Percentiles rank a stretch among this genome's conserved stretches.
Conservation (phyloP, 2,113 vertebrate species). For the Nipponia nippon region DNA sequence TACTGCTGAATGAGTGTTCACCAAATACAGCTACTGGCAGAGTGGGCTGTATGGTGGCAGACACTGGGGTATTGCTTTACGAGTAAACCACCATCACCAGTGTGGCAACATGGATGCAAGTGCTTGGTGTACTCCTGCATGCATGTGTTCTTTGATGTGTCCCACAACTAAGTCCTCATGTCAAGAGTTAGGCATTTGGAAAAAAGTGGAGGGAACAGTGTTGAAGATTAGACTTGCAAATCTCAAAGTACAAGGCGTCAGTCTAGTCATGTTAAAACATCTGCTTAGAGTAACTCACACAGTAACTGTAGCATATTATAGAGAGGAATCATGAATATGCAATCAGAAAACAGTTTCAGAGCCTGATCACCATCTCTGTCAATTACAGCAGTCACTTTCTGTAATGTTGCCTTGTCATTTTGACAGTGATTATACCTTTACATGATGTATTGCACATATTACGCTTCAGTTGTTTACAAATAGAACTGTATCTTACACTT, state of each 20-base stretch:
- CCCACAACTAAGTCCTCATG: not conserved
- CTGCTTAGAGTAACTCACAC: constrained; percentile 64
- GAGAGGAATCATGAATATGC: constrained; percentile 76
- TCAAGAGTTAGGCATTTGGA: not conserved
- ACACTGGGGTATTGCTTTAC: not conserved
- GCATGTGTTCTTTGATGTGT: not conserved
- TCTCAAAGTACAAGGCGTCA: constrained; percentile 67
- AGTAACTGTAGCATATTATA: constrained; percentile 63
- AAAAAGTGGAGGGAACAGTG: constrained; percentile 34
- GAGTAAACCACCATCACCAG: not conserved
- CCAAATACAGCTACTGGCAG: not conserved
- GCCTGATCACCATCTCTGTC: constrained; percentile 70
- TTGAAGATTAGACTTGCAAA: constrained; percentile 69
- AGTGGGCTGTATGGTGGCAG: not conserved
- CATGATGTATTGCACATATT: constrained; percentile 63
- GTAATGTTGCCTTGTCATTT: constrained; percentile 63
- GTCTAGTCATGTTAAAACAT: constrained; percentile 67
- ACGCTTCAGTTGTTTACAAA: constrained; percentile 74
- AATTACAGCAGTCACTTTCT: constrained; percentile 69
- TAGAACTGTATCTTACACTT: constrained; percentile 58
- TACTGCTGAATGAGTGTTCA: not conserved
- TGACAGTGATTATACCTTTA: constrained; percentile 78
- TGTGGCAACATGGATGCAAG: not conserved
- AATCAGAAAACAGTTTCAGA: constrained; percentile 70
- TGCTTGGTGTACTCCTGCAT: not conserved